Evolutionary conservation across 2,113 vertebrate genomes (phyloP).

Genomic region (Tauraco erythrolophus): DNA sequence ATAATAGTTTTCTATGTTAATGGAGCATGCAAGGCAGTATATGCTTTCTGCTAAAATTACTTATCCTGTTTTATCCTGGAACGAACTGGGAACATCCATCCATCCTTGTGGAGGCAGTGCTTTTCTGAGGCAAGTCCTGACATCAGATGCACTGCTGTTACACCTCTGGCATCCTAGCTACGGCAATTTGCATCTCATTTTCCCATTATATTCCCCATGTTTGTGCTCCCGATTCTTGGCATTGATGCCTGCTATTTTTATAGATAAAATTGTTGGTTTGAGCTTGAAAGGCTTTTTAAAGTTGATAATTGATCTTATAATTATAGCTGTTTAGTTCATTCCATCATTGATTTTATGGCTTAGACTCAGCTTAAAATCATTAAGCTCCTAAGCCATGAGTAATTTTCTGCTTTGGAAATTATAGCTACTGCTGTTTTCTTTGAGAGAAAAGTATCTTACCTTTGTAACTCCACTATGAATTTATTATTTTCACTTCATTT

Average conservation of each 20-base stretch:
- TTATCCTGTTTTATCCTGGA: background rate
- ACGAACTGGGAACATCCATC: background rate
- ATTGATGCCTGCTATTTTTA: background rate
- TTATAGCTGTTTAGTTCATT: background rate
- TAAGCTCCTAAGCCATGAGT: background rate
- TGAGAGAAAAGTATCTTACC: background rate
- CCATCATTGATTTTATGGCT: background rate
- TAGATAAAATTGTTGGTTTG: background rate
- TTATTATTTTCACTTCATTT: background rate
- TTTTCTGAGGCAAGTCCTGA: background rate
- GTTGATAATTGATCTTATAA: background rate
- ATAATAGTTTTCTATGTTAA: background rate
- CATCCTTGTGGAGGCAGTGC: too few relatives aligned
- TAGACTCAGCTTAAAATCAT: background rate
- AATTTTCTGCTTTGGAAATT: background rate
- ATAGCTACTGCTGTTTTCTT: background rate
- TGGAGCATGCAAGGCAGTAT: background rate
- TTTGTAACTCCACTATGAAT: background rate
- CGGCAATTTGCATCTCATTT: background rate
- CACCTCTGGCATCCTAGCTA: background rate
- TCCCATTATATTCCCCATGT: background rate
- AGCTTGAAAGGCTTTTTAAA: background rate
- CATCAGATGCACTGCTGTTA: background rate
- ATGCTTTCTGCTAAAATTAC: background rate
- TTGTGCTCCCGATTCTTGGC: background rate